These are phyloP conservation scores for Ypsolopha sequella DNA, from an alignment of 2,888 invertebrate species.

Conservation along the genomic window DNA sequence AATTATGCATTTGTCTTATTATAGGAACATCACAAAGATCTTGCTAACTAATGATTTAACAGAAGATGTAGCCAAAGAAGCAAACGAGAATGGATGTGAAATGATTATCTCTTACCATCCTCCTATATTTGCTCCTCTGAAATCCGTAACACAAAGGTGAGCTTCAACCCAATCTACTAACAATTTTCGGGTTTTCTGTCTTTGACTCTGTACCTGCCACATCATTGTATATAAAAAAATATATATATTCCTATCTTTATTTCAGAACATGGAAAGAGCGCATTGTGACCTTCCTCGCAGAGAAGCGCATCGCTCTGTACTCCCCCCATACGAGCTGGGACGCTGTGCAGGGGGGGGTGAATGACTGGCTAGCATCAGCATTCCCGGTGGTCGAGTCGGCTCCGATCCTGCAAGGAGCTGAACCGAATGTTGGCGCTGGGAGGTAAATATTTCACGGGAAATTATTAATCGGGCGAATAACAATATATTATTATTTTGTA, in stretches of 20 bases:
- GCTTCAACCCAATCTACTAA: conserved; percentile 5
- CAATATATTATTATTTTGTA: no score
- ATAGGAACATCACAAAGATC: conserved; percentile 71
- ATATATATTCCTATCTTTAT: neutral
- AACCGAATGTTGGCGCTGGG: conserved; percentile 64
- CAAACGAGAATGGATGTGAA: conserved; percentile 75
- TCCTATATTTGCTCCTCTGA: conserved; percentile 90
- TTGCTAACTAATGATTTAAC: conserved; percentile 94
- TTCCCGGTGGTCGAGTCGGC: conserved; percentile 56
- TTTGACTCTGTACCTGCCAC: neutral
- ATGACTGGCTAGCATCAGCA: conserved; percentile 90
- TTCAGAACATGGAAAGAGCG: conserved; percentile 83
- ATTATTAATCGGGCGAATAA: no score
- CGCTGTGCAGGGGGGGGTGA: conserved; percentile 84
- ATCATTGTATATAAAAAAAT: no score
- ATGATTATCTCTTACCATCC: conserved; percentile 96
- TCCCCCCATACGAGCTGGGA: conserved; percentile 96
- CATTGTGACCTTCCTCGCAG: conserved; percentile 82
- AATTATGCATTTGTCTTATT: conserved; percentile 22
- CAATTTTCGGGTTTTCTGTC: neutral
- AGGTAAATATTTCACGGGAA: conserved; percentile 34
- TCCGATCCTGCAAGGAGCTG: conserved; percentile 42
- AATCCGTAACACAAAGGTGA: conserved; percentile 83
- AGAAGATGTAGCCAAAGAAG: conserved; percentile 87
- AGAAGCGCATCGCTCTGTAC: conserved; percentile 88